These are phyloP conservation scores for Brachionus plicatilis DNA, from an alignment of 1,140 invertebrate species.

Conservation along the genomic window DNA sequence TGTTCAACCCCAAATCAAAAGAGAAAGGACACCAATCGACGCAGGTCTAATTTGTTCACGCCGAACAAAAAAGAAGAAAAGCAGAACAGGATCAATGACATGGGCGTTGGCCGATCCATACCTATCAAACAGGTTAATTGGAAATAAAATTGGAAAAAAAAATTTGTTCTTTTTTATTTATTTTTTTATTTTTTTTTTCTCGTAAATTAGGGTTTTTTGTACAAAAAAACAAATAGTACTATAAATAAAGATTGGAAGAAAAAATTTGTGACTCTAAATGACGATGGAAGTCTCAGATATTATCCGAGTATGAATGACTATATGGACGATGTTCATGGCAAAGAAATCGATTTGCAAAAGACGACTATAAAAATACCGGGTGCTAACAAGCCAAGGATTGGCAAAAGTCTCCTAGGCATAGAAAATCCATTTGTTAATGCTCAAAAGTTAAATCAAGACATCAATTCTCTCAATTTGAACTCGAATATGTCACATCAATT, in stretches of 20 bases:
- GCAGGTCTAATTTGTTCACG: conserved; percentile 84
- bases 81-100: conserved; percentile 40
- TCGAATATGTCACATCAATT: conserved; percentile 13
- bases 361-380: conserved; percentile 96
- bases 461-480: conserved; percentile 1
- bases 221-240: conserved; percentile 89
- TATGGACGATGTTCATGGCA: conserved; percentile 92
- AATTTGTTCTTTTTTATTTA: not conserved
- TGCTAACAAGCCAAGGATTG: conserved; percentile 23
- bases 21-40: conserved; percentile 68
- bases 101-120: conserved; percentile 88
- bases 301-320: conserved; percentile 94
- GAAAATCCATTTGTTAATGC: not conserved
- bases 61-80: conserved; percentile 81
- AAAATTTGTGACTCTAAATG: conserved; percentile 92
- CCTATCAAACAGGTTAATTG: conserved; percentile 76
- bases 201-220: conserved; percentile 70
- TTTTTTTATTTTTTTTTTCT: not conserved
- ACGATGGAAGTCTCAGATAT: conserved; percentile 88
- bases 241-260: conserved; percentile 97
- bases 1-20: conserved; percentile 55
- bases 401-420: not conserved
- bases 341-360: conserved; percentile 89
- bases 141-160: not conserved
- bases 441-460: conserved; percentile 21